Conservation (phyloP, 2,113 vertebrate genomes). For the Empidonax traillii region DNA sequence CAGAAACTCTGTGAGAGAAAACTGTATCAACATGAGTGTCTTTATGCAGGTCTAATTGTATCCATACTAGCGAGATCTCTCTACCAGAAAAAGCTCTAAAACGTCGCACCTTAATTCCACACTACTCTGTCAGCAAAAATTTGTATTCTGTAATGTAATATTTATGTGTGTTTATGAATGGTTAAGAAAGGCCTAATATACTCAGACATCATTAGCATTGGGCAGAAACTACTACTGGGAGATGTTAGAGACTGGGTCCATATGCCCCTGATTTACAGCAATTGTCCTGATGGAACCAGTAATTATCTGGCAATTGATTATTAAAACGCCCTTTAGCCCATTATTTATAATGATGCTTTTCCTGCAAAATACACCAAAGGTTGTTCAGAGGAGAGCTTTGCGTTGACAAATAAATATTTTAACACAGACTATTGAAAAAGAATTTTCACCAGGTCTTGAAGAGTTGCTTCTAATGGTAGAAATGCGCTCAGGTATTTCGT, state of each 20-base stretch:
- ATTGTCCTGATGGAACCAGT: conserved; percentile 40
- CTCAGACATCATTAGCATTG: neutral
- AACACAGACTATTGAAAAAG: neutral
- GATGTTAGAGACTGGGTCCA: neutral
- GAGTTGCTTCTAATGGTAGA: neutral
- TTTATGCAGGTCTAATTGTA: neutral
- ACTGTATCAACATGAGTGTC: neutral
- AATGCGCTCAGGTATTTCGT: neutral
- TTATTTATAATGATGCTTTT: conserved; percentile 13
- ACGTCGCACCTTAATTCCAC: neutral
- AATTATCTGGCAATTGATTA: conserved; percentile 33
- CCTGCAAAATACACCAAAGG: neutral
- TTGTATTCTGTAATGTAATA: conserved; percentile 3
- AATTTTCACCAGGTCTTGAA: neutral
- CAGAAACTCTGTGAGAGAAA: neutral
- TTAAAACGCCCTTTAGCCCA: conserved; percentile 23
- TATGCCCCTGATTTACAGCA: neutral
- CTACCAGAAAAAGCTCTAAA: neutral
- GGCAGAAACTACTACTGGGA: conserved; percentile 10
- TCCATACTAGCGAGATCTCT: neutral
- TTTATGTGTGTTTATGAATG: conserved; percentile 35
- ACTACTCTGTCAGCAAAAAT: neutral
- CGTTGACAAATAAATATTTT: neutral
- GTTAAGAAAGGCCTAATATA: conserved; percentile 29
- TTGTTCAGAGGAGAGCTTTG: neutral